These are phyloP conservation scores for Caenorhabditis tropicalis DNA, from an alignment of 1,140 invertebrate species.

Conservation along the genomic window DNA sequence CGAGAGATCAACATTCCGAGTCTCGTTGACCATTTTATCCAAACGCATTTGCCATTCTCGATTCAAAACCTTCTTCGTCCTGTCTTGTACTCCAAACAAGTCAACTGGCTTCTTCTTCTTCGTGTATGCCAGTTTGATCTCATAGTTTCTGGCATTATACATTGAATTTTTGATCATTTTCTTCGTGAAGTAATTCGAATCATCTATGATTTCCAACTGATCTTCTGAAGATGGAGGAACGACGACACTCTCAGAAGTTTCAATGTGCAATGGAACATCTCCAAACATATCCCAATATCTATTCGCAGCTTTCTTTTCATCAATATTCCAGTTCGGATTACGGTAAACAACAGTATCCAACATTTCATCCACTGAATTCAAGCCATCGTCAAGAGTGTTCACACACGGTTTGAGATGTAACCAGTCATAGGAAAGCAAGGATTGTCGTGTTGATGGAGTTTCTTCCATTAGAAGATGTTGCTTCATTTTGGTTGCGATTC, in stretches of 20 bases:
- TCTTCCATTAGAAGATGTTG: background rate
- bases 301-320: background rate
- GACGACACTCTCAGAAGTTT: background rate
- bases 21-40: conserved; percentile 23
- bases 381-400: background rate
- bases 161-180: background rate
- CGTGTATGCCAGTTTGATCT: background rate
- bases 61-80: background rate
- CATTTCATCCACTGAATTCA: background rate
- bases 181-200: background rate
- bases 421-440: background rate
- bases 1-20: conserved; percentile 1
- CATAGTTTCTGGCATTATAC: background rate
- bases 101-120: background rate
- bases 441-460: background rate
- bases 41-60: conserved; percentile 31
- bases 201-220: background rate
- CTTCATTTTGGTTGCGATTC: conserved; percentile 3
- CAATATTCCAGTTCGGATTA: background rate
- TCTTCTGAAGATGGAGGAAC: background rate
- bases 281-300: conserved; percentile 21
- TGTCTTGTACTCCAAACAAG: background rate
- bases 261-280: background rate
- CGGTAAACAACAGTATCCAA: background rate
- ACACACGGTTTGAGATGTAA: background rate